A percentile compares a stretch with the other conserved stretches of the same genome.
These are phyloP conservation scores for Potamarius usumacintae DNA, from an alignment of 2,113 vertebrate genomes.

Conservation along the genomic window DNA sequence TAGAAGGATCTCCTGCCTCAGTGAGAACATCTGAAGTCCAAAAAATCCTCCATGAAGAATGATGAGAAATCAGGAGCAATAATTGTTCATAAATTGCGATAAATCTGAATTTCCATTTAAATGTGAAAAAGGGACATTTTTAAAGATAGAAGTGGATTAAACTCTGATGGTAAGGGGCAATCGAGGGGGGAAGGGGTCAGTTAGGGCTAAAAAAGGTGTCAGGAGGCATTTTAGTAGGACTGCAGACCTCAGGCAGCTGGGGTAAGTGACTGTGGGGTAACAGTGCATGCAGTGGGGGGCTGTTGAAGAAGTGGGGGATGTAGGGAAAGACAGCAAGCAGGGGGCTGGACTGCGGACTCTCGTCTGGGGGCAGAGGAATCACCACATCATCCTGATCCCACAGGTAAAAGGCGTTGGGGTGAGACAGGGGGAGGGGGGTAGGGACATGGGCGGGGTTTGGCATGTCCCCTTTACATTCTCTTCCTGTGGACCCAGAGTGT, in stretches of 20 bases:
- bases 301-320: conserved; percentile 68
- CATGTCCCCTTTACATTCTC: conserved; percentile 59
- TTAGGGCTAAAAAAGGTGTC: not conserved
- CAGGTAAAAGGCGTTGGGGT: conserved; percentile 74
- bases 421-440: conserved; percentile 60
- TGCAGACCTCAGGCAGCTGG: not conserved
- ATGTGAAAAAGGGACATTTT: not conserved
- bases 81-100: not conserved
- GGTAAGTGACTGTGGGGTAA: not conserved
- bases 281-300: not conserved
- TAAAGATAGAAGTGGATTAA: not conserved
- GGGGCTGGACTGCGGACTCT: conserved; percentile 63
- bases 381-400: conserved; percentile 74
- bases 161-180: not conserved
- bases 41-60: not conserved
- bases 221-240: not conserved
- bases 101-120: not conserved
- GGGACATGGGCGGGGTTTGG: conserved; percentile 59
- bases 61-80: not conserved
- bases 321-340: conserved; percentile 68
- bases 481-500: conserved; percentile 72
- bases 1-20: not conserved
- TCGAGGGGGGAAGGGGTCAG: not conserved
- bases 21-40: not conserved
- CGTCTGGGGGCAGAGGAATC: conserved; percentile 59